Evolutionary conservation across 2,888 invertebrate genomes (phyloP).

Genomic region (Drosophila anomelani): DNA sequence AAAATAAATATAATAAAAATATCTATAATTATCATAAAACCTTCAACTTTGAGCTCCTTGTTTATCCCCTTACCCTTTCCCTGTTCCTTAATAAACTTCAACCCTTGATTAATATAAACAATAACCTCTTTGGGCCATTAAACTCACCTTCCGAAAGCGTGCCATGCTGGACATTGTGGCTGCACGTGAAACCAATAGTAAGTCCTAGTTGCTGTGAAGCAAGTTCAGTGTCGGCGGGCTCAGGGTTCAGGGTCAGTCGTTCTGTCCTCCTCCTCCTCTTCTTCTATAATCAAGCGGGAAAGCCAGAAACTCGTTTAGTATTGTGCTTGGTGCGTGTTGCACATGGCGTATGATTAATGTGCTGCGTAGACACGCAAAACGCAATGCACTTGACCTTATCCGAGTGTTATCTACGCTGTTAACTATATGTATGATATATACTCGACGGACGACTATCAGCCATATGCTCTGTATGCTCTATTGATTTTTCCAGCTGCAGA

Average conservation of each 20-base stretch:
- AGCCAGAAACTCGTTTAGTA: slow-evolving; percentile 19
- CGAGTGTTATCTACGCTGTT: slow-evolving; percentile 53
- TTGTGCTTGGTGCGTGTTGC: slow-evolving; percentile 63
- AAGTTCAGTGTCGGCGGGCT: slow-evolving; percentile 66
- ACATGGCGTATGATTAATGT: slow-evolving; percentile 73
- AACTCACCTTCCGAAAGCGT: slow-evolving; percentile 64
- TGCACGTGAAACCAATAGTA: not conserved
- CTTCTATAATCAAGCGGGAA: slow-evolving; percentile 61
- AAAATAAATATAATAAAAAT: not conserved
- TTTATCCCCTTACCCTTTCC: not conserved
- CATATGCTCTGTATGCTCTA: slow-evolving; percentile 60
- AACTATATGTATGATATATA: slow-evolving; percentile 1
- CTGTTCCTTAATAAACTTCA: not conserved
- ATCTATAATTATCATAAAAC: not conserved
- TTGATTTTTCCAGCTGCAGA: slow-evolving; percentile 66
- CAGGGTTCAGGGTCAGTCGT: slow-evolving; percentile 75
- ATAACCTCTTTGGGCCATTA: not conserved
- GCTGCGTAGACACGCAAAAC: slow-evolving; percentile 32
- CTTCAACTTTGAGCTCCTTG: not conserved
- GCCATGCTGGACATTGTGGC: slow-evolving; percentile 65
- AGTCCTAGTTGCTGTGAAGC: slow-evolving; percentile 19
- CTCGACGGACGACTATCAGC: slow-evolving; percentile 3
- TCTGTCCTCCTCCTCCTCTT: slow-evolving; percentile 12
- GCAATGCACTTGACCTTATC: slow-evolving; percentile 35
- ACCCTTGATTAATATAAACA: not conserved